Base-by-base conservation (phyloP, 1,140 invertebrate species). In the Trigoniulus corallinus region DNA sequence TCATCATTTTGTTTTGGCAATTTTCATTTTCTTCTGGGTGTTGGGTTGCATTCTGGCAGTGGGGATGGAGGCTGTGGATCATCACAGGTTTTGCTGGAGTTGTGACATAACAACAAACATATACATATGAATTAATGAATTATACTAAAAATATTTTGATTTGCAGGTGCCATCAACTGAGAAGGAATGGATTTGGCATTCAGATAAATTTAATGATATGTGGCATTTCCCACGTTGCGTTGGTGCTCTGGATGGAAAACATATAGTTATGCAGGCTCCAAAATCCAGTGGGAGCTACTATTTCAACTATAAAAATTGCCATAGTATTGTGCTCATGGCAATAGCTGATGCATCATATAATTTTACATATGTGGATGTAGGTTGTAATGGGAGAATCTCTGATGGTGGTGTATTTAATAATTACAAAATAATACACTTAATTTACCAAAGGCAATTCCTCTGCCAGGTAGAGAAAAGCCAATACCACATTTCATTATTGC, bases 191-290 rank as follows among this genome's bases (percentile, higher is more conserved):
- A 10, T 27, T 15, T 10, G 7, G n/a, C 10, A 13, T 37, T 10
- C 46, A 39, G 22, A 47, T 10, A 7, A 25, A 47, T 47, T 47
- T 27, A 20, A 25, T 10, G 7, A n/a, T 34, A 10, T 12, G 26
- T 47, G 58, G 56, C 57, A 56, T 51, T 58, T 63, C 53, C 59
- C 63, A 23, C 60, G 67, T 59, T 63, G 62, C 53, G 53, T 65
- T 27, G 64, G 64, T 27, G 61, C 66, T 20, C 58, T 72, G 20
- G 68, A 72, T 61, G 67, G 69, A 1, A 67, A 65, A 53, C 64
- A 67, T 52, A 41, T 67, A 23, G 23, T 46, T 26, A 54, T 64
- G 18, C 18, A 58, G 45, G 39, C 49, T 42, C 59, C 56, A 3
- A 43, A 42, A 27, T 46, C 54, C 22, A 46, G 46, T 27, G 58